Evolutionary conservation across 2,113 vertebrate genomes (phyloP).

Genomic region (Neolamprologus tretocephalus): DNA sequence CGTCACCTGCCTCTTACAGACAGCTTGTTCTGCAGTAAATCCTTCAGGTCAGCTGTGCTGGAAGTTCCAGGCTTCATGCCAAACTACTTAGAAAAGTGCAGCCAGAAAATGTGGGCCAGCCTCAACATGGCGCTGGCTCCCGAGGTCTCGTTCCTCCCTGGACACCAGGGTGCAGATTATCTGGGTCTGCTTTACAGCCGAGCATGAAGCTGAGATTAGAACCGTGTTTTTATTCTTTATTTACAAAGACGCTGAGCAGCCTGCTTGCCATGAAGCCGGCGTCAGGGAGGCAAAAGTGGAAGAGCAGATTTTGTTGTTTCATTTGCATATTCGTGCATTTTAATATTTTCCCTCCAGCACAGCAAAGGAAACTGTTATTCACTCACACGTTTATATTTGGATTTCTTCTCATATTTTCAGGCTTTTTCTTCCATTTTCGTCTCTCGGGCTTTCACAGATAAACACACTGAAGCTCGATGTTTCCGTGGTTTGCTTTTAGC

Average conservation of each 20-base stretch:
- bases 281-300: not conserved
- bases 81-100: not conserved
- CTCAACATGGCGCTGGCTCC: not conserved
- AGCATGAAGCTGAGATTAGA: not conserved
- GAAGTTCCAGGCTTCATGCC: not conserved
- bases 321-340: slow-evolving; percentile 26
- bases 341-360: not conserved
- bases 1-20: not conserved
- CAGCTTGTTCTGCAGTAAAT: not conserved
- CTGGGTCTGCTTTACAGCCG: not conserved
- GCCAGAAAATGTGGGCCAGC: slow-evolving; percentile 3
- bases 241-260: not conserved
- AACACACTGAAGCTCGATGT: not conserved
- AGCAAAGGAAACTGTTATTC: not conserved
- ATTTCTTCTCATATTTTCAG: not conserved
- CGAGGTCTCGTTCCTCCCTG: not conserved
- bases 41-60: not conserved
- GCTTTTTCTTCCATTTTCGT: not conserved
- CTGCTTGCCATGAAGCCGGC: not conserved
- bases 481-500: not conserved
- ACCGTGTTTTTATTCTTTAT: not conserved
- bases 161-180: not conserved
- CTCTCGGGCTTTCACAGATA: not conserved
- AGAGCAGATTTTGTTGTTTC: not conserved
- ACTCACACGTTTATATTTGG: not conserved